phyloP scores from a whole-genome alignment of 1,140 invertebrate genomes.

The Pinna nobilis region DNA sequence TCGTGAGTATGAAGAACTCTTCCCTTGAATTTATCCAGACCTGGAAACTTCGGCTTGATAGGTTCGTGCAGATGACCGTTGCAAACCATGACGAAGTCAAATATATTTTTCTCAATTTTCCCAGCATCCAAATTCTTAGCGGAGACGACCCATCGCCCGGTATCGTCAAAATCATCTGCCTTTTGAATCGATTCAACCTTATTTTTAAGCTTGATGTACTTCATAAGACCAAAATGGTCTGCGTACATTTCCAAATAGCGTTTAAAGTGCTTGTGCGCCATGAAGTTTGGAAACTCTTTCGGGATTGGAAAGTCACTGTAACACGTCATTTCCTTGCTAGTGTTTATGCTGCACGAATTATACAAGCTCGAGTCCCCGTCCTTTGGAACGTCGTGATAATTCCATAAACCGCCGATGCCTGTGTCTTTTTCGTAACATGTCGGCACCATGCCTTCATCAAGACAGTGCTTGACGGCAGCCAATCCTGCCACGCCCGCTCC shows the following conservation, averaged over 20 bases:
- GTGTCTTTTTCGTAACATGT: constrained; percentile 73
- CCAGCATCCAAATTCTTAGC: constrained; percentile 30
- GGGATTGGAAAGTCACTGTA: constrained; percentile 77
- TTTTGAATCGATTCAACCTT: constrained; percentile 41
- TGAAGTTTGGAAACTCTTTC: constrained; percentile 74
- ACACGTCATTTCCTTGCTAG: constrained; percentile 77
- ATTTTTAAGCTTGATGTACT: constrained; percentile 56
- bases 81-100: constrained; percentile 69
- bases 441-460: constrained; percentile 74
- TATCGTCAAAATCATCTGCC: constrained; percentile 45
- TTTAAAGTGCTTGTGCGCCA: constrained; percentile 74
- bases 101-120: constrained; percentile 49
- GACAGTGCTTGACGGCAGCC: constrained; percentile 73
- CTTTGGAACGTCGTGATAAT: constrained; percentile 44
- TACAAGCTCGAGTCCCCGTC: constrained; percentile 63
- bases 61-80: constrained; percentile 71
- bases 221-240: constrained; percentile 69
- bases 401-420: constrained; percentile 72
- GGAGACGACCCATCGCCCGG: constrained; percentile 47
- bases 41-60: constrained; percentile 65
- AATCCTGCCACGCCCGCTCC: constrained; percentile 75
- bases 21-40: constrained; percentile 75
- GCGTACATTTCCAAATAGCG: constrained; percentile 74
- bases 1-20: constrained; percentile 75
- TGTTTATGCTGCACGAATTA: constrained; percentile 75